Conservation (phyloP, 2,113 vertebrate genomes). For the Turdus rufiventris region DNA sequence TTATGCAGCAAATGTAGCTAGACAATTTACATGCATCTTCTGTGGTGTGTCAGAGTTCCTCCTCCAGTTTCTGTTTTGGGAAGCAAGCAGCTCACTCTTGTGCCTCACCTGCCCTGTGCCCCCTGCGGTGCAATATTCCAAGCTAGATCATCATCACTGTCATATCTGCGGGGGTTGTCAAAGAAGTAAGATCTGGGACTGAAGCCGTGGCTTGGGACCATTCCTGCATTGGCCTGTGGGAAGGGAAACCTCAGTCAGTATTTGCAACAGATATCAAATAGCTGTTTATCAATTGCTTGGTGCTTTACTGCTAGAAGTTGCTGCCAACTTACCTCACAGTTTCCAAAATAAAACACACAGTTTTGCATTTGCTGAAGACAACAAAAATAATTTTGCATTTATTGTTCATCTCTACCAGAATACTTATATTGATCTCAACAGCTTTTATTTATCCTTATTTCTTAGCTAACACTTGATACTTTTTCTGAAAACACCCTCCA, state of each 20-base stretch:
- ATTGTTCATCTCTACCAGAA: background rate
- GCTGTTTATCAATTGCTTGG: background rate
- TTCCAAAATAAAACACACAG: background rate
- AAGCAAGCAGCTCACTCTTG: background rate
- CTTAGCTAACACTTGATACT: background rate
- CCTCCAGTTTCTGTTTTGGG: background rate
- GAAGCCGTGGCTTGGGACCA: conserved; percentile 87
- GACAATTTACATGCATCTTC: background rate
- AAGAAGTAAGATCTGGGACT: conserved; percentile 92
- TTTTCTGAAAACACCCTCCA: background rate
- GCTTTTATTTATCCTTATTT: background rate
- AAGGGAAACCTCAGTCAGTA: background rate
- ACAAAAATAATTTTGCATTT: background rate
- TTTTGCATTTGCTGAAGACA: background rate
- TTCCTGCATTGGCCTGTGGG: conserved; percentile 78
- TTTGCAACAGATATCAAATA: background rate
- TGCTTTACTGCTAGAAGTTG: background rate
- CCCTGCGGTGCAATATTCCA: conserved; percentile 90
- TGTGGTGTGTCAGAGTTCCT: background rate
- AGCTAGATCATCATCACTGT: conserved; percentile 93
- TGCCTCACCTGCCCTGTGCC: conserved; percentile 85
- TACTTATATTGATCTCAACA: background rate
- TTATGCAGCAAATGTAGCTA: background rate
- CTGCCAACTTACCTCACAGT: background rate
- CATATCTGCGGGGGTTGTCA: conserved; percentile 94